Percentiles rank a stretch among this genome's conserved stretches.
Conservation (phyloP, 2,888 invertebrate genomes). For the Harpagoxenus sublaevis region DNA sequence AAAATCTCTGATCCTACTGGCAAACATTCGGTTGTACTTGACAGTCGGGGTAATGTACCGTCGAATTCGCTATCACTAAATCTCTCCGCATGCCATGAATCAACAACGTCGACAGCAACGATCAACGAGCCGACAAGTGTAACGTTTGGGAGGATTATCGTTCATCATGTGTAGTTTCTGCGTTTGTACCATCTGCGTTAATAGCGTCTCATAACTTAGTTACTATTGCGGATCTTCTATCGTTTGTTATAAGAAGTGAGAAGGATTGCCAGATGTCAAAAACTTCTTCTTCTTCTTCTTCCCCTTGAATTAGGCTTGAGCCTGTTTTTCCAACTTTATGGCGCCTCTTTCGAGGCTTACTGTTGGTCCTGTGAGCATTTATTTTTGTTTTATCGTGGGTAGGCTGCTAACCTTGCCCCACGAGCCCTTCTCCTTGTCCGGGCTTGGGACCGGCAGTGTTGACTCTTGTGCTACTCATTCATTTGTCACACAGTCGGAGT, state of each 20-base stretch:
- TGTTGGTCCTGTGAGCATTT: too few species aligned
- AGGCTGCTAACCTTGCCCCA: too few species aligned
- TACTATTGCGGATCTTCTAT: conserved; percentile 49
- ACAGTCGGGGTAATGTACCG: conserved; percentile 13
- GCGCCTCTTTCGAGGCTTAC: too few species aligned
- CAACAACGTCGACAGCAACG: conserved; percentile 30
- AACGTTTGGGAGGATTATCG: conserved; percentile 51
- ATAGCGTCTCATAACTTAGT: conserved; percentile 63
- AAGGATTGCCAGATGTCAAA: background rate
- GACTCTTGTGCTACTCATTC: too few species aligned
- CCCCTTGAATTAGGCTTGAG: background rate
- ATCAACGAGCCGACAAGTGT: conserved; percentile 38
- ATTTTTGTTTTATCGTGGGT: too few species aligned
- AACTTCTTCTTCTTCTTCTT: background rate
- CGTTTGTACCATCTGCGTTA: conserved; percentile 44
- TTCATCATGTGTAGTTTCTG: conserved; percentile 47
- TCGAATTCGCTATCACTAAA: conserved; percentile 32
- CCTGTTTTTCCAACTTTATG: too few species aligned
- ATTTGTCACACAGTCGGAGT: too few species aligned
- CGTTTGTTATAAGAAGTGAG: conserved; percentile 6
- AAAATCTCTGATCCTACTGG: conserved; percentile 4
- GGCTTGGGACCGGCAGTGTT: too few species aligned
- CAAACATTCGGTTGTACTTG: conserved; percentile 25
- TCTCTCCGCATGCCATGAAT: conserved; percentile 34
- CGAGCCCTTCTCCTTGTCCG: too few species aligned